phyloP scores from a whole-genome alignment of 2,797 vertebrate genomes.

The Xenopus petersii region DNA sequence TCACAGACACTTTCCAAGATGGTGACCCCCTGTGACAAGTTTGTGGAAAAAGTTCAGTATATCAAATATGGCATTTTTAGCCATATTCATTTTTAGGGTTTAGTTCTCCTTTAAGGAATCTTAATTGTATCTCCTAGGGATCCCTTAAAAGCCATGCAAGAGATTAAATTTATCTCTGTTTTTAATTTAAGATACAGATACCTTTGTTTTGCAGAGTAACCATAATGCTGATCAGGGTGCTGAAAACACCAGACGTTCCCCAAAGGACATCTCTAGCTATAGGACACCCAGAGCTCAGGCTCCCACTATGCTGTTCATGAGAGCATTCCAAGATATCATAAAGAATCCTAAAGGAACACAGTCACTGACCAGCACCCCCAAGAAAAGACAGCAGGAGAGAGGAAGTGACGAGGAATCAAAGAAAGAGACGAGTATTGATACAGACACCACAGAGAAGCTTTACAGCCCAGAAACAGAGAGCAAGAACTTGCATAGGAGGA shows the following conservation, averaged over 20 bases:
- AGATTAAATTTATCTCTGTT: background rate
- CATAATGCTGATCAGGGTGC: slow-evolving; percentile 31
- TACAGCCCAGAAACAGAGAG: background rate
- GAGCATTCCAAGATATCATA: slow-evolving; percentile 52
- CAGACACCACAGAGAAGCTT: background rate
- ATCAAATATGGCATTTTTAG: no score
- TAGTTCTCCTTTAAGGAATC: no score
- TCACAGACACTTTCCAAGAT: no score
- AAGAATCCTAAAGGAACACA: slow-evolving; percentile 43
- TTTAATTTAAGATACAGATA: background rate
- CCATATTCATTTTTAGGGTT: no score
- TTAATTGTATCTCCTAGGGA: no score
- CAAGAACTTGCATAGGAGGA: background rate
- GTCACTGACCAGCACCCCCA: slow-evolving; percentile 16
- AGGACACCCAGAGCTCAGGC: slow-evolving; percentile 37
- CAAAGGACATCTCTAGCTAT: background rate
- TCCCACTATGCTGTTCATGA: slow-evolving; percentile 48
- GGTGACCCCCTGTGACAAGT: no score
- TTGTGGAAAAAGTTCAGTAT: no score
- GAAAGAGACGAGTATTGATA: background rate
- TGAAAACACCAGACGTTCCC: background rate
- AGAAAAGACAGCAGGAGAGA: background rate
- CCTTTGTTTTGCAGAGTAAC: slow-evolving; percentile 45
- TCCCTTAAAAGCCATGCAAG: no score
- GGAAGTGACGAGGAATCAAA: slow-evolving; percentile 3